Evolutionary conservation across 2,113 vertebrate species (phyloP), one percentile per base, ranked within the genome.

Genomic region (Uria lomvia): DNA sequence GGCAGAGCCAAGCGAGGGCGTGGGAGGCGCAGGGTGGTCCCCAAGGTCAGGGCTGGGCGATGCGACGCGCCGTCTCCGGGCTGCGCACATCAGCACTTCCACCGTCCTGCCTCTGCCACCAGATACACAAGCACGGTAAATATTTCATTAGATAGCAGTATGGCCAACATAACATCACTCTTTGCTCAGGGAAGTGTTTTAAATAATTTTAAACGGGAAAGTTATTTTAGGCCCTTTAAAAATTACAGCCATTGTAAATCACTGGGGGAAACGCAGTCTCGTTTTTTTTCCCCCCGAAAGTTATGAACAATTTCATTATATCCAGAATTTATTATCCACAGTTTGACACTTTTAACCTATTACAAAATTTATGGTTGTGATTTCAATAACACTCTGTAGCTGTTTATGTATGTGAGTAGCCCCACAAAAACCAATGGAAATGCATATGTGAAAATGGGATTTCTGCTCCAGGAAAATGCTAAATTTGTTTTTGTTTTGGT

Each of bases 231-330:
- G 14, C 24, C 42, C 45, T 66, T 60, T 36, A 58, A 45, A 58
- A 55, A 38, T 34, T 11, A 55, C 12, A 62, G 47, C 36, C 8
- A 2, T 15, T 45, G 53, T 60, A 60, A 73, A 42, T 47, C 45
- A 29, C 38, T 8, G 4, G 30, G 30, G 40, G 27, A 76, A 81
- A 58, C 1, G 5, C 19, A 24, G 18, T 3, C n/a, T 40, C 2
- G 0, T 8, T 12, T 32, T 45, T n/a, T 16, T 4, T 1, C 4
- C 27, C 27, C 24, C 7, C 8, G 1, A 32, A 71, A 63, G n/a
- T 52, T 67, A 40, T 5, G 20, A 47, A 42, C 18, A 45, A n/a
- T 22, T 77, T 49, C 13, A 22, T 58, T 62, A 68, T 8, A 38
- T 12, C 45, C 63, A 66, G 29, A 60, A 62, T 49, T 72, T 80